phyloP scores from a whole-genome alignment of 1,140 invertebrate species.

The Bradynema listronoti region DNA sequence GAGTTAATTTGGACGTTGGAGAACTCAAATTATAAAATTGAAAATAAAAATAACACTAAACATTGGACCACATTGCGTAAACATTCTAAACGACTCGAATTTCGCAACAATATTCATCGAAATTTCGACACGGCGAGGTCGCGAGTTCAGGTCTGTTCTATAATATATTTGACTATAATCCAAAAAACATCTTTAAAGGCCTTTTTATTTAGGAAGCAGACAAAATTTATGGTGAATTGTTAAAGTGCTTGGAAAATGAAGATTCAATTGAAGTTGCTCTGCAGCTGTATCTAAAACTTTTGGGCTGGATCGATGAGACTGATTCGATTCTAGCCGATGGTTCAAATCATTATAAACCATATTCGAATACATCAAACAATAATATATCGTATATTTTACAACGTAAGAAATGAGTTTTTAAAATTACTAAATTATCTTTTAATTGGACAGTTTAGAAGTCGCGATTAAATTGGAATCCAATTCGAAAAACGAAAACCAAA shows the following conservation, averaged over 20 bases:
- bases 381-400: neutral
- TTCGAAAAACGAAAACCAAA: too few relatives aligned
- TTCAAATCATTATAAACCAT: neutral
- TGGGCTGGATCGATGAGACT: neutral
- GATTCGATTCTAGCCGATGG: neutral
- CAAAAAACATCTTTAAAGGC: neutral
- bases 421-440: neutral
- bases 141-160: too few relatives aligned
- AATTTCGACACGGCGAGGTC: too few relatives aligned
- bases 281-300: neutral
- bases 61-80: too few relatives aligned
- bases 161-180: too few relatives aligned
- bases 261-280: neutral
- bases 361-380: neutral
- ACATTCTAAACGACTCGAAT: too few relatives aligned
- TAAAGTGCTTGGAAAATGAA: neutral
- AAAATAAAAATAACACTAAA: too few relatives aligned
- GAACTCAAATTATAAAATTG: too few relatives aligned
- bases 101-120: too few relatives aligned
- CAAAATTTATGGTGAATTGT: neutral
- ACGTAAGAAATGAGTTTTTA: neutral
- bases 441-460: neutral
- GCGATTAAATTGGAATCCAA: too few relatives aligned
- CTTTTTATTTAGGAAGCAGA: conserved; percentile 1
- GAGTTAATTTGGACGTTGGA: too few relatives aligned